Evolutionary conservation across 2,888 invertebrate genomes (phyloP).

Genomic region (Cancer borealis): DNA sequence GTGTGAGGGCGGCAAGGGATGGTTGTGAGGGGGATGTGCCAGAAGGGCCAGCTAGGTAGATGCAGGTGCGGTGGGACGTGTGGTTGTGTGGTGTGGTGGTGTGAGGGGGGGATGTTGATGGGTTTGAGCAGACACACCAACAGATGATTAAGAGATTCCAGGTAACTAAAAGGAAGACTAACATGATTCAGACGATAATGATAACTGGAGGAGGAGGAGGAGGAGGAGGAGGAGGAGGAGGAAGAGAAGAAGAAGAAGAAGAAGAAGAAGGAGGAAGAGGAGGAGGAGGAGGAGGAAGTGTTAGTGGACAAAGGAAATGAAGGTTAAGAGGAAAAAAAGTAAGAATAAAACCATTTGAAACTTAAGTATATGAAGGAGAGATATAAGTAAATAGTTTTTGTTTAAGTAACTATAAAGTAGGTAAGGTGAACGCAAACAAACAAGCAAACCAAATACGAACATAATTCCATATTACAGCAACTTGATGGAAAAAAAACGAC

Average conservation of each 20-base stretch:
- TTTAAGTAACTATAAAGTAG: background rate
- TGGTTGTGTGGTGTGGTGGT: no score
- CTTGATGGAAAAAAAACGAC: background rate
- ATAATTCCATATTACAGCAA: background rate
- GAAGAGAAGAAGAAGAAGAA: background rate
- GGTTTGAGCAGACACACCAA: constrained; percentile 18
- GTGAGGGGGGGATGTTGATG: background rate
- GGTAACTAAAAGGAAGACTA: constrained; percentile 14
- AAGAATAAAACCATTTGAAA: background rate
- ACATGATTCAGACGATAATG: background rate
- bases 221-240: background rate
- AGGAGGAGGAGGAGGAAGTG: background rate
- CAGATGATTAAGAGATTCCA: constrained; percentile 4
- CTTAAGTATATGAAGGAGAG: background rate
- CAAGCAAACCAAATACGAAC: background rate
- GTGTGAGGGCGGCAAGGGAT: constrained; percentile 33
- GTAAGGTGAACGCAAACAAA: background rate
- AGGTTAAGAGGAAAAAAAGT: background rate
- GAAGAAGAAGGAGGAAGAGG: no score
- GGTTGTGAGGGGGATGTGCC: background rate
- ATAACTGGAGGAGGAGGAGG: background rate
- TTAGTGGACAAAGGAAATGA: background rate
- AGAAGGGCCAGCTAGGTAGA: background rate
- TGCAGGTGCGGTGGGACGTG: background rate
- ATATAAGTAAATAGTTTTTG: background rate